These are phyloP conservation scores for Tangara arthus DNA, from an alignment of 2,797 vertebrate genomes.

Conservation along the genomic window DNA sequence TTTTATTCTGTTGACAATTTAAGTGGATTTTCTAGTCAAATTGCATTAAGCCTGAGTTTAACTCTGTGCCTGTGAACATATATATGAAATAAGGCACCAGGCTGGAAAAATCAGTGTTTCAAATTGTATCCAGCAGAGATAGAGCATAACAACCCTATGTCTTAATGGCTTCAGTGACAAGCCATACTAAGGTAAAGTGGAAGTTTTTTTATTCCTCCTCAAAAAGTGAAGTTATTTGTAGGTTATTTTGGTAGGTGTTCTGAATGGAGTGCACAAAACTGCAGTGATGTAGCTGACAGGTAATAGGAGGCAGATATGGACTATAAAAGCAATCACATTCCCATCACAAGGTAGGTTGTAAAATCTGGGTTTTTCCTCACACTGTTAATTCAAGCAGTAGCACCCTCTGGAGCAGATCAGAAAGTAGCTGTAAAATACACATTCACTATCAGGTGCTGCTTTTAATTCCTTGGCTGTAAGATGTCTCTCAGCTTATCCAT, in stretches of 20 bases:
- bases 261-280: not conserved
- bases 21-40: slow-evolving; percentile 3
- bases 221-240: not conserved
- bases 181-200: not conserved
- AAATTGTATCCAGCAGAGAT: not conserved
- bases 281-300: not conserved
- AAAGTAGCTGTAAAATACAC: not conserved
- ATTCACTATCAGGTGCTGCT: not conserved
- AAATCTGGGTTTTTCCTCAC: not conserved
- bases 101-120: not conserved
- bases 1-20: not conserved
- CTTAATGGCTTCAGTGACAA: not conserved
- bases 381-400: not conserved
- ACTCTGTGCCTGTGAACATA: not conserved
- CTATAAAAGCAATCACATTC: not conserved
- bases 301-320: not conserved
- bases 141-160: not conserved
- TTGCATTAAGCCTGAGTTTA: not conserved
- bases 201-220: not conserved
- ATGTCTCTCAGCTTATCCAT: not conserved
- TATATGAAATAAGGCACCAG: not conserved
- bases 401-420: not conserved
- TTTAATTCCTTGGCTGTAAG: not conserved
- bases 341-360: not conserved
- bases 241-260: not conserved